phyloP scores from a whole-genome alignment of 2,888 invertebrate genomes.

The Pachliopta kotzebuea region DNA sequence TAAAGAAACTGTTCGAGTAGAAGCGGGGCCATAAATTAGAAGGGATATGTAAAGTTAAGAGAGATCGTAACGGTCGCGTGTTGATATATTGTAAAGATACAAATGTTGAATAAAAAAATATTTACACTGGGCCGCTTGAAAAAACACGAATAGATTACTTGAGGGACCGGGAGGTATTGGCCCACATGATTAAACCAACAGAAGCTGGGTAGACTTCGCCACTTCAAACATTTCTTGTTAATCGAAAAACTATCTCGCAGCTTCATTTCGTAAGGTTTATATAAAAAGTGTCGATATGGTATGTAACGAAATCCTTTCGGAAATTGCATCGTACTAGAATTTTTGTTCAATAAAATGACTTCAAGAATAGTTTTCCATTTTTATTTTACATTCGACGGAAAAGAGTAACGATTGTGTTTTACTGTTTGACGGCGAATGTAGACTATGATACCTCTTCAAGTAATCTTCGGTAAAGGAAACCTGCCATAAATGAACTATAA shows the following conservation, averaged over 20 bases:
- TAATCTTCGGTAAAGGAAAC: too few relatives aligned
- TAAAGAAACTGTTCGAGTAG: neutral
- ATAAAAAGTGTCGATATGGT: conserved; percentile 3
- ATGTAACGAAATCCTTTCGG: conserved; percentile 1
- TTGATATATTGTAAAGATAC: conserved; percentile 6
- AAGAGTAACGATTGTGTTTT: too few relatives aligned
- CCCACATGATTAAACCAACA: conserved; percentile 30
- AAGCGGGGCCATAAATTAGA: conserved; percentile 3
- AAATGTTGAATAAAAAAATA: conserved; percentile 16
- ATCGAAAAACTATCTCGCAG: conserved; percentile 29
- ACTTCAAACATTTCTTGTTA: conserved; percentile 30
- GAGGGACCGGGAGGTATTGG: conserved; percentile 26
- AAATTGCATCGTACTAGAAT: neutral
- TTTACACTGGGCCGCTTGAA: conserved; percentile 11
- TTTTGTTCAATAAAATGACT: neutral
- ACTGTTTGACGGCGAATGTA: too few relatives aligned
- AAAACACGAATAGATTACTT: conserved; percentile 27
- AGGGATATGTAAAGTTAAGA: neutral
- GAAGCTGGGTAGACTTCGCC: conserved; percentile 15
- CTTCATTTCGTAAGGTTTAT: conserved; percentile 16
- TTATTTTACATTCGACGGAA: neutral
- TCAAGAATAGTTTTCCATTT: neutral
- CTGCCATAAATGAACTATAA: too few relatives aligned
- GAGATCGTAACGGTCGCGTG: conserved; percentile 2
- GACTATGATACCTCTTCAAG: too few relatives aligned